Conservation (phyloP, 2,113 vertebrate genomes). For the Gobius niger region DNA sequence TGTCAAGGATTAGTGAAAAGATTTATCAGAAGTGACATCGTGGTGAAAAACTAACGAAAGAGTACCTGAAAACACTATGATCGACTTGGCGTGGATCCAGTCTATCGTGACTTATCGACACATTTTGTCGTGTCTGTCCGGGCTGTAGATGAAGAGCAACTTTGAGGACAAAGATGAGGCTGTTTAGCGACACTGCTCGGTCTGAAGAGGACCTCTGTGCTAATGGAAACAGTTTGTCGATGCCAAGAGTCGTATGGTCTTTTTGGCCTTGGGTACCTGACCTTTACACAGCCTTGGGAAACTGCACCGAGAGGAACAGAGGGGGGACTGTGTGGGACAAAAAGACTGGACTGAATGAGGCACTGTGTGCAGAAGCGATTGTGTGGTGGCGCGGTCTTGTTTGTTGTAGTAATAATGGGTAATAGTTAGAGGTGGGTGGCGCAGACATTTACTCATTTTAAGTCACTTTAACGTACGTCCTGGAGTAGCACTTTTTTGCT, state of each 20-base stretch:
- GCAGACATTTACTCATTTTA: not conserved
- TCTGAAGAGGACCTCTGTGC: constrained; percentile 38
- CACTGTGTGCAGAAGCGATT: not conserved
- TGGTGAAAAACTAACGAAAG: not conserved
- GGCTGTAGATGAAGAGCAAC: not conserved
- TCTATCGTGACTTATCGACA: constrained; percentile 8
- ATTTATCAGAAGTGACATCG: not conserved
- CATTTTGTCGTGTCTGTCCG: constrained; percentile 19
- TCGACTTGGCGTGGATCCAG: constrained; percentile 9
- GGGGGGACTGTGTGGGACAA: constrained; percentile 47
- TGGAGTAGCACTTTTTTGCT: too few relatives aligned
- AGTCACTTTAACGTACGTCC: too few relatives aligned
- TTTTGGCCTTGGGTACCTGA: constrained; percentile 52
- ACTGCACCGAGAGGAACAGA: constrained; percentile 37
- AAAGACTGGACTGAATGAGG: constrained; percentile 19
- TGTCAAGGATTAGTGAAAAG: not conserved
- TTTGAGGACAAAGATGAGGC: constrained; percentile 24
- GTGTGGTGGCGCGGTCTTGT: constrained; percentile 1
- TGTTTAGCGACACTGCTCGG: constrained; percentile 18
- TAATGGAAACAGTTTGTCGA: constrained; percentile 53
- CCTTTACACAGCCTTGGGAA: constrained; percentile 61
- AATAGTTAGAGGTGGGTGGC: too few relatives aligned
- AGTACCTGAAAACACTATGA: not conserved
- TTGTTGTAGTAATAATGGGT: constrained; percentile 31
- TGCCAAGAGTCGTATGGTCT: constrained; percentile 59